A percentile compares a stretch with the other conserved stretches of the same genome.
These are phyloP conservation scores for Darevskia mixta DNA, from an alignment of 2,797 vertebrate genomes.

Conservation along the genomic window DNA sequence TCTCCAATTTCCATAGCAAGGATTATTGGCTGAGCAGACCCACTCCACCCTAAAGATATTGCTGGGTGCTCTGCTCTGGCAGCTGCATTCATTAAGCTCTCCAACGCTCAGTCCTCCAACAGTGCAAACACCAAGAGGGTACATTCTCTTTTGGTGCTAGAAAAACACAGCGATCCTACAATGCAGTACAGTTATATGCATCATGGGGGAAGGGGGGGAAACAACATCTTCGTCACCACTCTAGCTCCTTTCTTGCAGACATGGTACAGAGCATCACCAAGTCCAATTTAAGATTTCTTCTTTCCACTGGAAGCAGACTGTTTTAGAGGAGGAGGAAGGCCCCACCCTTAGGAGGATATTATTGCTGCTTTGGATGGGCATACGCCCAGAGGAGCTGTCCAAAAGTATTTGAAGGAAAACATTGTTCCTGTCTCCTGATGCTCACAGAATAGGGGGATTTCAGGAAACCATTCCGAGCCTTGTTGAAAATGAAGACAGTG, in stretches of 20 bases:
- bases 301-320: not conserved
- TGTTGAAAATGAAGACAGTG: not conserved
- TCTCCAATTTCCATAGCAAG: not conserved
- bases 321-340: not conserved
- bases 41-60: not conserved
- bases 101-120: not conserved
- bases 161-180: not conserved
- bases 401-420: no score
- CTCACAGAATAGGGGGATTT: not conserved
- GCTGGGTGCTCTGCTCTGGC: not conserved
- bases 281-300: not conserved
- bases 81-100: not conserved
- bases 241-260: not conserved
- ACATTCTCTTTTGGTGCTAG: not conserved
- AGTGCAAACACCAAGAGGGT: not conserved
- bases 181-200: not conserved
- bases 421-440: not conserved
- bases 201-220: no score
- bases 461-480: not conserved
- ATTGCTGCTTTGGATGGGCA: no score
- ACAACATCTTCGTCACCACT: not conserved
- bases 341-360: not conserved
- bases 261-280: not conserved
- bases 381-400: no score
- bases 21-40: not conserved